These are phyloP conservation scores for Ditylenchus dipsaci DNA, from an alignment of 1,140 invertebrate species.

Conservation along the genomic window DNA sequence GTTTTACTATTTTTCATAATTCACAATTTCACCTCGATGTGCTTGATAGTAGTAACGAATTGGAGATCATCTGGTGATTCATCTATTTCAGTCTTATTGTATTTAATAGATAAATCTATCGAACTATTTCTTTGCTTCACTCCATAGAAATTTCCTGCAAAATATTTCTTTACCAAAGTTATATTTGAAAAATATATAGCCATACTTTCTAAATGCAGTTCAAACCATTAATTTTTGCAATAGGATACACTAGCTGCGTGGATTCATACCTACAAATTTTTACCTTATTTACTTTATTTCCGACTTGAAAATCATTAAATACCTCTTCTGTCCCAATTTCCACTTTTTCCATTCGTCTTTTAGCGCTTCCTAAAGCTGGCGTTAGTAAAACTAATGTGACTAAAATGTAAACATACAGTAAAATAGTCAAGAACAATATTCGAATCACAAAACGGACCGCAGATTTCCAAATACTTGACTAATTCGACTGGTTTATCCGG, in stretches of 20 bases:
- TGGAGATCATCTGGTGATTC: background rate
- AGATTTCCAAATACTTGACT: constrained; percentile 46
- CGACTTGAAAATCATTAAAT: too few species aligned
- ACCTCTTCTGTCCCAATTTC: constrained; percentile 7
- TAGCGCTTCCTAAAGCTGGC: constrained; percentile 8
- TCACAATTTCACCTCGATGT: constrained; percentile 39
- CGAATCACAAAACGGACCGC: constrained; percentile 49
- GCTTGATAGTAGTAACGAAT: constrained; percentile 38
- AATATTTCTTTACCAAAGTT: background rate
- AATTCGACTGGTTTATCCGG: constrained; percentile 9
- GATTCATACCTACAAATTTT: background rate
- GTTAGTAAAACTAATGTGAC: constrained; percentile 1
- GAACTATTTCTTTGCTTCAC: background rate
- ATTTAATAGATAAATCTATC: background rate
- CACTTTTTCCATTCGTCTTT: constrained; percentile 1
- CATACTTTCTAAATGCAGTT: constrained; percentile 53
- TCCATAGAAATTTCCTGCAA: constrained; percentile 1
- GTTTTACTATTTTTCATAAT: background rate
- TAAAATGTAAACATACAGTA: constrained; percentile 10
- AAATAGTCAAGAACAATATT: constrained; percentile 30
- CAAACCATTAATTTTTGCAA: constrained; percentile 44
- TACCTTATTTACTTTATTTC: too few species aligned
- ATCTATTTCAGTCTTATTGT: constrained; percentile 1
- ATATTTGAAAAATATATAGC: too few species aligned
- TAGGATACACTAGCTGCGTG: constrained; percentile 42